Evolutionary conservation across 1,140 invertebrate genomes (phyloP).

Genomic region (Catajapyx aquilonaris): DNA sequence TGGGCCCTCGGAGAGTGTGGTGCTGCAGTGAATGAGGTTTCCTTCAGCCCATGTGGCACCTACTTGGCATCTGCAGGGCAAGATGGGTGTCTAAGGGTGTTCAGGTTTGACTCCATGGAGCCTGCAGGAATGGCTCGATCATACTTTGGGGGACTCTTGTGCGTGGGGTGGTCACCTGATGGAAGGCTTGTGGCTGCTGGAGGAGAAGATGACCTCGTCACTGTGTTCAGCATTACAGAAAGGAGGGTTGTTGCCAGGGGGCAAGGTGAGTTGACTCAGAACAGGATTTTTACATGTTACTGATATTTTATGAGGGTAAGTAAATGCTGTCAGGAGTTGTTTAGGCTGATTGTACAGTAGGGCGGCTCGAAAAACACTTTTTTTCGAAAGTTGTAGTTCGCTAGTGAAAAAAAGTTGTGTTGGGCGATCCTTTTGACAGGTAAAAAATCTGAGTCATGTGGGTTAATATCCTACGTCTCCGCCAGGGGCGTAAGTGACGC

Average conservation of each 20-base stretch:
- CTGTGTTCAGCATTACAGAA: constrained; percentile 89
- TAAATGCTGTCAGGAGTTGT: constrained; percentile 1
- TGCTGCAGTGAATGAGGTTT: constrained; percentile 87
- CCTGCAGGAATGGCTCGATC: constrained; percentile 71
- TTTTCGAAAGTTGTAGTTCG: too few relatives aligned
- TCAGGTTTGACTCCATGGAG: constrained; percentile 95
- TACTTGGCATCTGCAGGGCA: constrained; percentile 85
- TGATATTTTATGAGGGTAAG: neutral
- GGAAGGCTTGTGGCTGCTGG: constrained; percentile 87
- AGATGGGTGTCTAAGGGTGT: constrained; percentile 89
- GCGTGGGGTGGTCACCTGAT: constrained; percentile 96
- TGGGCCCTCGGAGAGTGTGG: constrained; percentile 63
- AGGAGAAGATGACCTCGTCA: constrained; percentile 96
- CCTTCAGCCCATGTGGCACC: constrained; percentile 83
- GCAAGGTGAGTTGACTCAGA: too few relatives aligned
- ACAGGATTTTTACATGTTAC: constrained; percentile 23
- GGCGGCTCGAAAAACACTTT: too few relatives aligned
- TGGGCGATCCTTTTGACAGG: too few relatives aligned
- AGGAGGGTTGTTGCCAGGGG: constrained; percentile 84
- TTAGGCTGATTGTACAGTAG: neutral
- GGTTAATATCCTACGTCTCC: too few relatives aligned
- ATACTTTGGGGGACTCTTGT: constrained; percentile 90
- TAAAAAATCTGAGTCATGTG: too few relatives aligned
- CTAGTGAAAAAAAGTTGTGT: too few relatives aligned
- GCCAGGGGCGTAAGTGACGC: too few relatives aligned